phyloP scores from a whole-genome alignment of 2,888 invertebrate genomes.

The Drosophila mayaguana region DNA sequence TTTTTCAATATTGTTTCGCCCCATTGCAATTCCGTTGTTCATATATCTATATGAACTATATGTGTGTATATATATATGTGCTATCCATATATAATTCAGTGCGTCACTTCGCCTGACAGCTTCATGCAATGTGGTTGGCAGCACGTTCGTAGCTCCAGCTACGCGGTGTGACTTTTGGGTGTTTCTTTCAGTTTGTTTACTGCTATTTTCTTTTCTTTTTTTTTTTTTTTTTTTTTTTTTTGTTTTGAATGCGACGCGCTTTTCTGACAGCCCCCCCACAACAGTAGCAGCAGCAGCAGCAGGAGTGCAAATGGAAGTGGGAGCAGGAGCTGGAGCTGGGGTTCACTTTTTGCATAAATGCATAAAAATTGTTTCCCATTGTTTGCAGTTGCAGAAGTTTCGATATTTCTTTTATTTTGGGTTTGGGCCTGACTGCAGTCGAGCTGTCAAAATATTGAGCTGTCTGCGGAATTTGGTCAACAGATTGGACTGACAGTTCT shows the following conservation, averaged over 20 bases:
- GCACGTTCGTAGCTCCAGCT: conserved; percentile 34
- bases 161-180: conserved; percentile 76
- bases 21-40: background rate
- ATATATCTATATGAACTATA: background rate
- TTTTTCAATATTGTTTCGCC: conserved; percentile 52
- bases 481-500: conserved; percentile 51
- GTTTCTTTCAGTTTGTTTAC: conserved; percentile 22
- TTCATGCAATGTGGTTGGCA: conserved; percentile 54
- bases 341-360: conserved; percentile 75
- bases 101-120: conserved; percentile 70
- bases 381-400: conserved; percentile 56
- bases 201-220: background rate
- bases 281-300: background rate
- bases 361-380: conserved; percentile 79
- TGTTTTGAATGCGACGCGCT: conserved; percentile 37
- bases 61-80: background rate
- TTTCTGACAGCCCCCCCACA: conserved; percentile 64
- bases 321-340: conserved; percentile 6
- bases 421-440: conserved; percentile 40
- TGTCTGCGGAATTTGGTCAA: conserved; percentile 63
- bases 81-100: conserved; percentile 65
- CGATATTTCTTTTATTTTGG: conserved; percentile 1
- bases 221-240: background rate
- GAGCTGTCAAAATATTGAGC: conserved; percentile 78
- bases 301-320: background rate